These are phyloP conservation scores for Hydra vulgaris DNA, from an alignment of 30 jellyfish, hydroid and myxozoan species.

Conservation along the genomic window DNA sequence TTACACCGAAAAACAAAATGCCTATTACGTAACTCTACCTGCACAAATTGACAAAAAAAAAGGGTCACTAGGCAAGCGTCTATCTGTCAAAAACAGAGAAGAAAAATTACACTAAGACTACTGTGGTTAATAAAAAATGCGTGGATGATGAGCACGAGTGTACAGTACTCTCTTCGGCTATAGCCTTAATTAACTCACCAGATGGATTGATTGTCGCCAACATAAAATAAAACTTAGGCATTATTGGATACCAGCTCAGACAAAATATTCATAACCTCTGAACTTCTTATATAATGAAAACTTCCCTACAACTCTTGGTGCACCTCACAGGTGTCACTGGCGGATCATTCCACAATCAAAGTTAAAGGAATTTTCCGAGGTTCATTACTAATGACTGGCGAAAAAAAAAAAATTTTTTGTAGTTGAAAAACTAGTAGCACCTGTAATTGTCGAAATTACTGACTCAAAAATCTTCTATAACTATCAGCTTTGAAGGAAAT, in stretches of 20 bases:
- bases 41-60: neutral
- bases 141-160: neutral
- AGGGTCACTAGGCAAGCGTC: neutral
- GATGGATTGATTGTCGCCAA: neutral
- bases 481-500: conserved; percentile 14
- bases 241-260: neutral
- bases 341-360: neutral
- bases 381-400: neutral
- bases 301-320: neutral
- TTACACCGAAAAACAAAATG: neutral
- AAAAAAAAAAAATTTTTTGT: no score
- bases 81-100: neutral
- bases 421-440: conserved; percentile 15
- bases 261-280: neutral
- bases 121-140: neutral
- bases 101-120: neutral
- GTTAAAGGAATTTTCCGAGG: neutral
- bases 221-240: neutral
- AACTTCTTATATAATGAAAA: neutral
- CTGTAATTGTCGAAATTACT: conserved; percentile 25
- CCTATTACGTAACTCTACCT: neutral
- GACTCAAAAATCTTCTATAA: conserved; percentile 16
- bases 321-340: neutral
- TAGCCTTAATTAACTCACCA: neutral
- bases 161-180: neutral